Evolutionary conservation across 2,888 invertebrate genomes (phyloP), one percentile per base, ranked within the genome.

Genomic region (Siphonodentalium dalli): DNA sequence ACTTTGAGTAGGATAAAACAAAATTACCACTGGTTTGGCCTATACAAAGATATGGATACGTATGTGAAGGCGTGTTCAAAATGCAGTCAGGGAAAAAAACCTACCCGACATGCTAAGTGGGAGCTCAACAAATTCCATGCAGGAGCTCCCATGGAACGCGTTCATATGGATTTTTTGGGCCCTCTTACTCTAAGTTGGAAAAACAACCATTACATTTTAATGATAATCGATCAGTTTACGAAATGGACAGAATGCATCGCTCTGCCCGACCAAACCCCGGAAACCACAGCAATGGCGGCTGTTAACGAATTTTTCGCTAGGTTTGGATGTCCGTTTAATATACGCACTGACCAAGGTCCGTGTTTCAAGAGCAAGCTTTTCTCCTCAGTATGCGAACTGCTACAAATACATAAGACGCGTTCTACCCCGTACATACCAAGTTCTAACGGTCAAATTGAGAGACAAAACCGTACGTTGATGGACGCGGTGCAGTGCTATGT

Each of bases 51-150:
- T n/a, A n/a, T n/a, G n/a, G n/a, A n/a, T n/a, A n/a, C n/a, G 11
- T 31, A 20, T 41, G 41, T 41, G 9, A 15, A 8, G 21, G 26
- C 8, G 13, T 41, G 41, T 15, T 9, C 21, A 6, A n/a, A 20
- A 9, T 46, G 46, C 18, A 41, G 26, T 26, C 38, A 38, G 26
- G 15, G 27, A 11, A 46, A 46, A 29, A 46, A 38, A 27, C n/a
- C 21, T n/a, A 13, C 15, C 20, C 21, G 26, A 11, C 21, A 38
- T 28, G 46, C 26, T 11, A 41, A 26, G 15, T 13, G 8, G 8
- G 39, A 44, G 11, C 21, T 52, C 5, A 53, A 13, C 31, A 20
- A 95, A 95, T 76, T 90, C 89, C 24, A 93, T 90, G 84, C 96
- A 93, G 72, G 90, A 88, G 9, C 34, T 18, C 53, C 53, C 4